Conservation (phyloP, 1,140 invertebrate genomes). For the Brachionus angularis region DNA sequence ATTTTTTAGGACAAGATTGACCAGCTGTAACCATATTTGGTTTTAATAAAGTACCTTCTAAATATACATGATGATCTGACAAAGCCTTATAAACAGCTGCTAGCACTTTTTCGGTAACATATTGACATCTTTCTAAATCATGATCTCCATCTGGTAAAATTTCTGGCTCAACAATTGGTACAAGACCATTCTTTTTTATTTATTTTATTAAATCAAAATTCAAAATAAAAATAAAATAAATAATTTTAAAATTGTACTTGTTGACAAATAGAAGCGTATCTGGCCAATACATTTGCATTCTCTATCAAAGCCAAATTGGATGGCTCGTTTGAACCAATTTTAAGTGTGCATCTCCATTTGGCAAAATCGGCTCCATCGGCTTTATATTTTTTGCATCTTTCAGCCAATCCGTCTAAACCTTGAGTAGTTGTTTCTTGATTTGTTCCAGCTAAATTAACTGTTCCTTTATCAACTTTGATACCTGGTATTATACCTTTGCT, state of each 20-base stretch:
- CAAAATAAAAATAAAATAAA: background rate
- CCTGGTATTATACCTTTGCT: constrained; percentile 60
- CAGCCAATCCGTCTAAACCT: constrained; percentile 83
- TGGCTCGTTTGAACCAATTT: constrained; percentile 83
- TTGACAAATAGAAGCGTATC: constrained; percentile 93
- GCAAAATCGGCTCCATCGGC: constrained; percentile 98
- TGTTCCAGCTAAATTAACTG: constrained; percentile 66
- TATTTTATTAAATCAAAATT: too few species aligned
- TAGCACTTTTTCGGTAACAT: constrained; percentile 66
- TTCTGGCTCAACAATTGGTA: constrained; percentile 97
- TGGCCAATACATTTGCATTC: constrained; percentile 90
- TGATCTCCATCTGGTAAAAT: constrained; percentile 82
- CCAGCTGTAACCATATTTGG: constrained; percentile 96
- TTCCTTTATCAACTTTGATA: constrained; percentile 62
- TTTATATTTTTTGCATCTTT: constrained; percentile 93
- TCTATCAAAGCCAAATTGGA: constrained; percentile 83
- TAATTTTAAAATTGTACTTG: constrained; percentile 63
- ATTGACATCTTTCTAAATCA: constrained; percentile 80
- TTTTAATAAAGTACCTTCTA: constrained; percentile 94
- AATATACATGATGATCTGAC: constrained; percentile 89
- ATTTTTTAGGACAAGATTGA: constrained; percentile 69
- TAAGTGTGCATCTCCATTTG: constrained; percentile 95
- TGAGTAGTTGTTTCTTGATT: constrained; percentile 92
- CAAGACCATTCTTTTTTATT: constrained; percentile 88
- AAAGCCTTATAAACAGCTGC: constrained; percentile 94